Base-by-base conservation (phyloP, 2,888 invertebrate species). In the Rhingia rostrata region DNA sequence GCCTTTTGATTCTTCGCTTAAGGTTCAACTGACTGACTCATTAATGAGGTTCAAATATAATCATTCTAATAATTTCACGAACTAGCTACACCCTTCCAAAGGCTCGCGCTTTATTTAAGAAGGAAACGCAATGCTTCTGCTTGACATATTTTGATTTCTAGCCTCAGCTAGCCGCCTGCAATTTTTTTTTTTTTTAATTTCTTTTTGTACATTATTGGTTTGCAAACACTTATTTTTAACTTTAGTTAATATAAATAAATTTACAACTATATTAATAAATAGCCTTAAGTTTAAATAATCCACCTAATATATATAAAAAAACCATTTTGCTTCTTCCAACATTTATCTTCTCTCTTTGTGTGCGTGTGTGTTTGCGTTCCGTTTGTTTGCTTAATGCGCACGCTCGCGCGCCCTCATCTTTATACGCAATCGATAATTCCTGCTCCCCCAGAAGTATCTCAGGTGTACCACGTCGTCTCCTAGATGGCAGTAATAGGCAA, bases 381-480 rank as follows among this genome's bases (percentile, higher is more conserved):
- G 14, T 12, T 53, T 22, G 22, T 33, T 70, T 79, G 74, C 63
- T 84, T 80, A 45, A 78, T 86, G 66, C 83, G 77, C 51, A 60
- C 77, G 78, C 73, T 22, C 22, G 22, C 22, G 22, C 70, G 73
- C 61, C 63, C 75, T 79, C 70, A 9, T 63, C 67, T 70, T 81
- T 86, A 84, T 86, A 70, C 79, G 63, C 74, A 70, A 35, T 72
- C 67, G 64, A 6, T 14, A 14, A 64, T 58, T 72, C 51, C 22
- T 49, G 45, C 32, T 63, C 43, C 14, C 35, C 63, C 88, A 91
- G 91, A 88, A 91, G 90, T 88, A 90, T 91, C 86, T 90, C 91
- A 81, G 92, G 92, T 83, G 91, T 92, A 73, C 91, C 92, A 61
- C 90, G 92, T 83, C 92, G 92, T 39, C 88, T 92, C 43, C 89